Evolutionary conservation across 2,113 vertebrate species (phyloP), one percentile per base, ranked within the genome.

Genomic region (Ia io): DNA sequence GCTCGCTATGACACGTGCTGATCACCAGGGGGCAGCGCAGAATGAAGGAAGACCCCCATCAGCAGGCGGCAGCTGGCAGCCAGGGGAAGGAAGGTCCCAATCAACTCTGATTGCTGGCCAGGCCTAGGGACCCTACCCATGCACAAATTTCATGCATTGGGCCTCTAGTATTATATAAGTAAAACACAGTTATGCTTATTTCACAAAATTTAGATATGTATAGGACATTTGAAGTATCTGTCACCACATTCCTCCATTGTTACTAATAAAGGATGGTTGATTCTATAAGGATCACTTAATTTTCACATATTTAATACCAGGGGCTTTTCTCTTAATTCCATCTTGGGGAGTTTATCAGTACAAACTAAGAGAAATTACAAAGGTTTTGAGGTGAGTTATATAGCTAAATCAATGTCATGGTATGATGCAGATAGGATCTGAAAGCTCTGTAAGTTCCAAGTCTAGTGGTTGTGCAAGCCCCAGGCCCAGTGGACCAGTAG

Each of bases 151-250:
- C 22, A 59, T 59, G 56, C 25, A 61, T 25, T 1, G 1, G 23
- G 10, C 25, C 59, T 61, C 59, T 61, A 73, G 40, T 51, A 83
- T 51, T 49, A 77, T 73, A 0, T 37, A 77, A 35, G 18, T 88
- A 77, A 95, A 78, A 69, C 7, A 76, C 1, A 79, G 44, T 71
- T 59, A 90, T 70, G 23, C 32, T 84, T 79, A 89, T 73, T 84
- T 87, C 8, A 63, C 35, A 76, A 82, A 74, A 56, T 47, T 53
- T 49, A n/a, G 40, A 78, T 70, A 67, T 11, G 4, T 40, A 20
- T 13, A 78, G 51, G 13, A 63, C 2, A 76, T 70, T 92, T 86
- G 37, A 67, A 63, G 22, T 86, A 40, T 53, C 47, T 84, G 35
- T 59, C 12, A 80, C 37, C 28, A 42, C 9, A 42, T 32, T 82